Conservation (phyloP, 2,113 vertebrate species). For the Tupaia tana region DNA sequence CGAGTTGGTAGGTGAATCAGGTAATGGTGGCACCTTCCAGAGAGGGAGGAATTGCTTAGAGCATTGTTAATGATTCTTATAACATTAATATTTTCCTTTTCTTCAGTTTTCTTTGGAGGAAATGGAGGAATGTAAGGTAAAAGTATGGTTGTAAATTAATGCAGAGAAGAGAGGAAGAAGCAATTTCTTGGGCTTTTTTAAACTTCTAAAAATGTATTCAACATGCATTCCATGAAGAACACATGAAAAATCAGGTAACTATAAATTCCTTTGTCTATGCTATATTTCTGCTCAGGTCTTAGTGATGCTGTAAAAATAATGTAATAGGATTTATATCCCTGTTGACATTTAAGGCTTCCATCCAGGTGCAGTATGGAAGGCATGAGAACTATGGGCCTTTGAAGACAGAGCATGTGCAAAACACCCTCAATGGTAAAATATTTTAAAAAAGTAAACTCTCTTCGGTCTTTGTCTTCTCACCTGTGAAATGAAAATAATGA, state of each 20-base stretch:
- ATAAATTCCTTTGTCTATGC: not conserved
- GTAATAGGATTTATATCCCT: not conserved
- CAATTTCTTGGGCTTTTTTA: not conserved
- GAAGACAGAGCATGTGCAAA: not conserved
- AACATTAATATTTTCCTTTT: slow-evolving; percentile 35
- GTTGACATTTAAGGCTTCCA: not conserved
- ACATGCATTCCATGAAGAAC: not conserved
- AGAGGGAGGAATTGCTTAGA: not conserved
- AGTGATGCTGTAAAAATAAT: not conserved
- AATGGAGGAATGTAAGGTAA: slow-evolving; percentile 35
- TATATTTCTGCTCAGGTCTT: not conserved
- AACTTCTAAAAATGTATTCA: not conserved
- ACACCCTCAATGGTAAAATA: not conserved
- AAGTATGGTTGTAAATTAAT: slow-evolving; percentile 2
- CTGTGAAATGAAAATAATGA: not conserved
- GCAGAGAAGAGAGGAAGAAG: slow-evolving; percentile 32
- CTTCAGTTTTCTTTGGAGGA: not conserved
- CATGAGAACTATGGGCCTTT: not conserved
- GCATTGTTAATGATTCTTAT: not conserved
- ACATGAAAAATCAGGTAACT: not conserved
- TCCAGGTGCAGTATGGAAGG: not conserved
- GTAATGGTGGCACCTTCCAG: slow-evolving; percentile 2
- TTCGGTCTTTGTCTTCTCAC: not conserved
- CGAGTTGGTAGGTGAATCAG: not conserved
- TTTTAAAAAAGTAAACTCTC: not conserved